phyloP scores from a whole-genome alignment of 2,113 vertebrate genomes.

The Nanorana parkeri region DNA sequence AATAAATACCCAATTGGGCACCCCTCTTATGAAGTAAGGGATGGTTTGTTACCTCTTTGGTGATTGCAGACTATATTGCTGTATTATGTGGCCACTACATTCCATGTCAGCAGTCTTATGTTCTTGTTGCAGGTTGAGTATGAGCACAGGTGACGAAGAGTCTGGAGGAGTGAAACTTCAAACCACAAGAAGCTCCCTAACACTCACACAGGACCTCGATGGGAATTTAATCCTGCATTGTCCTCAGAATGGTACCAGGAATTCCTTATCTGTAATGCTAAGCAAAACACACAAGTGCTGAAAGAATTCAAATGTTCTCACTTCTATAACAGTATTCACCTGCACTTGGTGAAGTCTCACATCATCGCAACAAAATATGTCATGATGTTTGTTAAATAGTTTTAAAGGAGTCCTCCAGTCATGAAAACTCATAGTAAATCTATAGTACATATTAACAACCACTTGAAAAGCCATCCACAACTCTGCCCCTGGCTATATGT shows the following conservation, averaged over 20 bases:
- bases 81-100: background rate
- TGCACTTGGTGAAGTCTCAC: background rate
- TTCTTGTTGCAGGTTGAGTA: constrained; percentile 78
- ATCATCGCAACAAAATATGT: background rate
- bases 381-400: background rate
- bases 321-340: background rate
- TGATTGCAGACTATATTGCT: background rate
- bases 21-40: too few relatives aligned
- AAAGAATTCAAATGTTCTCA: background rate
- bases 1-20: too few relatives aligned
- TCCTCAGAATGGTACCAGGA: constrained; percentile 79
- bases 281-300: background rate
- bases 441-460: too few relatives aligned
- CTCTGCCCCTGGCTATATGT: too few relatives aligned
- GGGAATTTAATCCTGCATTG: constrained; percentile 94
- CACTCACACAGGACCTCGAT: constrained; percentile 90
- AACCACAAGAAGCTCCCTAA: constrained; percentile 87
- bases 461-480: too few relatives aligned
- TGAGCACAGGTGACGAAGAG: constrained; percentile 91
- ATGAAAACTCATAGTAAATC: too few relatives aligned
- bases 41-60: too few relatives aligned
- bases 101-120: background rate
- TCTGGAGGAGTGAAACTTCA: constrained; percentile 84
- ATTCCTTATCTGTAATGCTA: constrained; percentile 30
- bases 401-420: too few relatives aligned